phyloP scores from a whole-genome alignment of 2,888 invertebrate genomes.

The Agapetus fuscipes region DNA sequence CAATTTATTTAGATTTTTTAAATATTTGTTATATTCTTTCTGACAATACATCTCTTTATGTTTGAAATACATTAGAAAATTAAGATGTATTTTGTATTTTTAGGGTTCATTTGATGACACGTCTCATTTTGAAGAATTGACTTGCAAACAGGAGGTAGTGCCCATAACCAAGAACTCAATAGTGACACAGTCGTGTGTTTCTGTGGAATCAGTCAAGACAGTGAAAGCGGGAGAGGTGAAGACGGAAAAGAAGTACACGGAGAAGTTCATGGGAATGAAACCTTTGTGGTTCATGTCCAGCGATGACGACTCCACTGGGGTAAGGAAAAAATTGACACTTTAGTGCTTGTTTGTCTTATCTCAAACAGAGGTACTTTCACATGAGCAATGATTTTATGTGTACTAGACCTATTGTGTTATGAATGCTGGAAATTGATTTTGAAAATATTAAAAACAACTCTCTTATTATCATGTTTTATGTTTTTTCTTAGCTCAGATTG shows the following conservation, averaged over 20 bases:
- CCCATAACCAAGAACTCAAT: conserved; percentile 21
- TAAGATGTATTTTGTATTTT: conserved; percentile 10
- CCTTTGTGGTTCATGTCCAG: conserved; percentile 49
- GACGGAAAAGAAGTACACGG: conserved; percentile 22
- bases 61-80: no score
- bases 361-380: conserved; percentile 5
- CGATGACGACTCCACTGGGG: conserved; percentile 41
- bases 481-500: no score
- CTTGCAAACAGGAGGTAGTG: conserved; percentile 32
- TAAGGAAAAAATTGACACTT: no score
- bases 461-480: no score
- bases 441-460: no score
- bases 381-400: conserved; percentile 22
- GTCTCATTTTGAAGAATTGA: conserved; percentile 48
- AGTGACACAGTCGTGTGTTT: conserved; percentile 15
- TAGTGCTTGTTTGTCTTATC: no score
- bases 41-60: no score
- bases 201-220: conserved; percentile 22
- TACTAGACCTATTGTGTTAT: no score
- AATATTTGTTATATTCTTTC: no score
- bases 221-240: conserved; percentile 20
- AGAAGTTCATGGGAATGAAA: conserved; percentile 28
- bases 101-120: conserved; percentile 63
- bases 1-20: no score
- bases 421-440: no score